Evolutionary conservation across 2,888 invertebrate genomes (phyloP).

Genomic region (Rhorus exstirpatorius): DNA sequence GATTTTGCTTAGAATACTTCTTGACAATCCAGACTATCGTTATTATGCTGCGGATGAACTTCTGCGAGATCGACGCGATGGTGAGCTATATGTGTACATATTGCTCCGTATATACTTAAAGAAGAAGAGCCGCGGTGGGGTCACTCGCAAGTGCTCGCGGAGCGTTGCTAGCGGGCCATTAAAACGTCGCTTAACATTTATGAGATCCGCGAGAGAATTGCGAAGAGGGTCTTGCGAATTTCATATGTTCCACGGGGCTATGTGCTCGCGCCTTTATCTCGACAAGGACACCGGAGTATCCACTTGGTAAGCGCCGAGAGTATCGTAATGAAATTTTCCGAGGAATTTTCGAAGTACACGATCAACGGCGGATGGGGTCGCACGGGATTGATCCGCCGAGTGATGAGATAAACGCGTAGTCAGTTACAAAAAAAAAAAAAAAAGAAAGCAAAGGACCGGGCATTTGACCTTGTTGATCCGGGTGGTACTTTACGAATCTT

Average conservation of each 20-base stretch:
- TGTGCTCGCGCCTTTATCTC: slow-evolving; percentile 45
- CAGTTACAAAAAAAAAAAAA: not conserved
- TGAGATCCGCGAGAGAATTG: slow-evolving; percentile 60
- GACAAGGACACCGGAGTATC: slow-evolving; percentile 2
- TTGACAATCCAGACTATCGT: slow-evolving; percentile 19
- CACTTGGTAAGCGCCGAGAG: slow-evolving; percentile 32
- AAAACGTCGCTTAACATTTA: slow-evolving; percentile 70
- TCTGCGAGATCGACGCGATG: slow-evolving; percentile 37
- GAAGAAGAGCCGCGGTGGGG: slow-evolving; percentile 50
- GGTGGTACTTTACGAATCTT: not conserved
- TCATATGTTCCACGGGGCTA: slow-evolving; percentile 38
- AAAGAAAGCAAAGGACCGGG: not conserved
- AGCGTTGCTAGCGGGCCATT: slow-evolving; percentile 68
- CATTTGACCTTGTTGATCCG: not conserved
- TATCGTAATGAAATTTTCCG: slow-evolving; percentile 57
- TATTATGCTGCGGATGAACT: slow-evolving; percentile 8
- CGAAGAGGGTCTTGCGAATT: slow-evolving; percentile 59
- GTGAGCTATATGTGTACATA: slow-evolving; percentile 41
- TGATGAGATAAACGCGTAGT: not conserved
- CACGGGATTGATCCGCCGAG: slow-evolving; percentile 38
- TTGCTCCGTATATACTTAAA: slow-evolving; percentile 45
- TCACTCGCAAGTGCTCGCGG: slow-evolving; percentile 56
- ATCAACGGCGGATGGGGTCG: slow-evolving; percentile 10
- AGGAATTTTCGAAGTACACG: slow-evolving; percentile 42
- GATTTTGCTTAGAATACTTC: not conserved